Evolutionary conservation across 1,140 invertebrate genomes (phyloP), one percentile per base, ranked within the genome.

Genomic region (Drosophila micromelanica): DNA sequence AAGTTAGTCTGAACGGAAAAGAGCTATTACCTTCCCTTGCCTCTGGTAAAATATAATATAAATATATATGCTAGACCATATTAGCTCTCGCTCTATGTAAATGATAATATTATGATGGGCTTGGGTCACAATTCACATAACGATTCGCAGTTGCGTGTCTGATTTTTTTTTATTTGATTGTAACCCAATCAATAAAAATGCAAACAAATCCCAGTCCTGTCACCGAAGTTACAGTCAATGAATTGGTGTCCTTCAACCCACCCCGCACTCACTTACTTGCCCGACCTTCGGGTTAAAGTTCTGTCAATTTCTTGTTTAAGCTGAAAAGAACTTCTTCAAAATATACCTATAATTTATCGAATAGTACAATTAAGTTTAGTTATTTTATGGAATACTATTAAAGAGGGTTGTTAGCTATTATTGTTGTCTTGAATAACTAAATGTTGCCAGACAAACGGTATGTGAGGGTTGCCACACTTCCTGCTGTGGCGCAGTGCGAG

Each of bases 131-230:
- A 30, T 30, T 42, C 35, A 5, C 20, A 27, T 15, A 17, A 43
- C 6, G 4, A 5, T 15, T 2, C 13, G 17, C 27, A 52, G 32
- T 59, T 72, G 54, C 54, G 52, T 64, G 61, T 56, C 45, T 20
- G 12, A 4, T 2, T 6, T 40, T 52, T 32, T 54, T 15, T 7
- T 12, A 30, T 37, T 4, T 40, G 27, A 23, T 15, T 42, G 35
- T 9, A 5, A 2, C 11, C 32, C 40, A 68, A 73, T 68, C 63
- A 73, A 60, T 68, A 61, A 32, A 17, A 11, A 42, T 32, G 15
- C 8, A 60, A 38, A 7, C 13, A 54, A 38, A 68, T 17, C 62
- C 38, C 17, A 3, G 13, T 38, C 2, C 7, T 17, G 9, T 15
- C 6, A 52, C 15, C 40, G 8, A 60, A 42, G 54, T 40, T 55